These are phyloP conservation scores for Amblyornis subalaris DNA, from an alignment of 2,113 vertebrate genomes.

Conservation along the genomic window DNA sequence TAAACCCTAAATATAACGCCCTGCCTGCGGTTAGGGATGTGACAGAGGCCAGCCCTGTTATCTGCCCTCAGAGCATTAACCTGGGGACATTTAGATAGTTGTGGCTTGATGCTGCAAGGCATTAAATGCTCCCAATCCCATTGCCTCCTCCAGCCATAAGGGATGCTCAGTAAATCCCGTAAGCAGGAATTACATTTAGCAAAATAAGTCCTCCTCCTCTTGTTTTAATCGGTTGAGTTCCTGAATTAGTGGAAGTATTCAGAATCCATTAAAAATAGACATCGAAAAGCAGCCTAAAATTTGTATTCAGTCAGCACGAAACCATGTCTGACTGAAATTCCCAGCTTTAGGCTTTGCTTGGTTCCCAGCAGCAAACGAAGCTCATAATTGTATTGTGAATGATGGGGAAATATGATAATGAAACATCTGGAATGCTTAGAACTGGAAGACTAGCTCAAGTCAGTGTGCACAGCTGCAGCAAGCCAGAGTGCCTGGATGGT, in stretches of 20 bases:
- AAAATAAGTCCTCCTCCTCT: not conserved
- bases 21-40: not conserved
- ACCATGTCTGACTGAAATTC: not conserved
- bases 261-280: not conserved
- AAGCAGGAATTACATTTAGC: conserved; percentile 1
- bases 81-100: not conserved
- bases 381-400: not conserved
- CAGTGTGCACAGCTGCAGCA: not conserved
- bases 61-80: not conserved
- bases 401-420: not conserved
- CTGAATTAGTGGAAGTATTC: not conserved
- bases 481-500: not conserved
- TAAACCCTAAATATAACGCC: not conserved
- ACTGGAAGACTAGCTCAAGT: not conserved
- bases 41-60: not conserved
- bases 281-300: not conserved
- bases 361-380: not conserved
- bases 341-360: not conserved
- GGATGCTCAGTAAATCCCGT: not conserved
- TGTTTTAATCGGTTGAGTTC: not conserved
- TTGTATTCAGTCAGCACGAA: not conserved
- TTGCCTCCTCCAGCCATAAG: not conserved
- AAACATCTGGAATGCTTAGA: not conserved
- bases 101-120: not conserved
- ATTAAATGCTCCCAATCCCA: not conserved